Base-by-base conservation (phyloP, 1,140 invertebrate genomes). In the Lepidostoma basale region DNA sequence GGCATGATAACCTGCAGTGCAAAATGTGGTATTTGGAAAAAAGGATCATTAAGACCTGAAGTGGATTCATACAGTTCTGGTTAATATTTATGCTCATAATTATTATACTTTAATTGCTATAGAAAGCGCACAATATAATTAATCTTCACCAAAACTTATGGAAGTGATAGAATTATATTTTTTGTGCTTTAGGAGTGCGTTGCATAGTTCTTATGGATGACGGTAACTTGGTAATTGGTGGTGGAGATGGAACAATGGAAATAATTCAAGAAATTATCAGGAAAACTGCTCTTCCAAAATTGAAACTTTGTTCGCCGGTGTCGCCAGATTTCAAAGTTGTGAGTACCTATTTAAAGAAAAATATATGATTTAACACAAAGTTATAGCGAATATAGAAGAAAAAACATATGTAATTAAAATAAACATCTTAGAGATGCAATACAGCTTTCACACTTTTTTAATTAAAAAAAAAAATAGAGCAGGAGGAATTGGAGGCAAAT, bases 191-290 rank as follows among this genome's bases (percentile, higher is more conserved):
- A 75, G 92, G 92, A 5, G 87, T 94, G 0, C 87, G 86, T 20
- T 85, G 87, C 10, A 74, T 95, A 18, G 75, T 86, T 14, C 74
- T 94, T 28, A 76, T 94, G 33, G 78, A 84, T 3, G 80, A 85
- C 10, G 85, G 85, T 0, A 83, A 84, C 66, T 71, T 96, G 9
- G 78, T 96, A 0, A 86, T 95, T 44, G 95, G 94, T 0, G 87
- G 90, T 22, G 95, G 95, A 0, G 89, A 94, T 79, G 94, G 95
- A 4, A 88, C 87, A 0, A 76, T 97, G 0, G 90, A 93, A 64
- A 72, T 91, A 20, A 84, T 92, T 1, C 85, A 88, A 67, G 86
- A 89, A 74, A 83, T 86, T 47, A 84, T 86, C 70, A 76, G 81
- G 78, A 78, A 81, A 74, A 77, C 81, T 62, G 68, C 79, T 67